A percentile compares a stretch with the other conserved stretches of the same genome.
phyloP scores from a whole-genome alignment of 2,113 vertebrate genomes.

The Sus scrofa region DNA sequence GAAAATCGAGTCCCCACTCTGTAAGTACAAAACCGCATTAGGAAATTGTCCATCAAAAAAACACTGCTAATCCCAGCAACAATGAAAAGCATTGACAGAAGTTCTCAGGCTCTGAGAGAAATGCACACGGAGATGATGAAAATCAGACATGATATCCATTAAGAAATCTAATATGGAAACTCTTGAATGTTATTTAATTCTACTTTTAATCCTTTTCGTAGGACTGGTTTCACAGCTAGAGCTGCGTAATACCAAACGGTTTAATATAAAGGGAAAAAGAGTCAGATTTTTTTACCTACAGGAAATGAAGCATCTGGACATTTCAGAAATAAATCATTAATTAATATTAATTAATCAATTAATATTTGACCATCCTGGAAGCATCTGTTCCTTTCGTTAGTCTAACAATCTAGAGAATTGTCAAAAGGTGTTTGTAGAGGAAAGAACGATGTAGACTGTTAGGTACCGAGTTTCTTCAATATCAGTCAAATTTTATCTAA shows the following conservation, averaged over 20 bases:
- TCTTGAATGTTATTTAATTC: neutral
- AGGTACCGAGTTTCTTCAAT: neutral
- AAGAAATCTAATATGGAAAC: neutral
- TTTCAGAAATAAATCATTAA: neutral
- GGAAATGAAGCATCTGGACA: neutral
- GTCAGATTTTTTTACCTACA: neutral
- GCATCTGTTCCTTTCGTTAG: constrained; percentile 8
- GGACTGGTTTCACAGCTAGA: neutral
- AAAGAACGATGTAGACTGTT: neutral
- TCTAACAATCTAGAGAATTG: neutral
- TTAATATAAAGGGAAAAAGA: neutral
- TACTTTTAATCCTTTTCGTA: neutral
- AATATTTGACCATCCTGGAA: neutral
- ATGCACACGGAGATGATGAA: neutral
- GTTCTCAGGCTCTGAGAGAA: neutral
- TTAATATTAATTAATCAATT: neutral
- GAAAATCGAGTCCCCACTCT: neutral
- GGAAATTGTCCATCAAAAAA: constrained; percentile 40
- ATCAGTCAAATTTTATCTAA: neutral
- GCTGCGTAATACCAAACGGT: neutral
- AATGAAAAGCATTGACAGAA: neutral
- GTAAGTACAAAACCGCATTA: constrained; percentile 26
- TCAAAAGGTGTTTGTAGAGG: neutral
- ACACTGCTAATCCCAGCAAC: neutral
- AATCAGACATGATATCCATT: neutral